These are phyloP conservation scores for Lagodon rhomboides DNA, from an alignment of 2,797 vertebrate genomes.

Conservation along the genomic window DNA sequence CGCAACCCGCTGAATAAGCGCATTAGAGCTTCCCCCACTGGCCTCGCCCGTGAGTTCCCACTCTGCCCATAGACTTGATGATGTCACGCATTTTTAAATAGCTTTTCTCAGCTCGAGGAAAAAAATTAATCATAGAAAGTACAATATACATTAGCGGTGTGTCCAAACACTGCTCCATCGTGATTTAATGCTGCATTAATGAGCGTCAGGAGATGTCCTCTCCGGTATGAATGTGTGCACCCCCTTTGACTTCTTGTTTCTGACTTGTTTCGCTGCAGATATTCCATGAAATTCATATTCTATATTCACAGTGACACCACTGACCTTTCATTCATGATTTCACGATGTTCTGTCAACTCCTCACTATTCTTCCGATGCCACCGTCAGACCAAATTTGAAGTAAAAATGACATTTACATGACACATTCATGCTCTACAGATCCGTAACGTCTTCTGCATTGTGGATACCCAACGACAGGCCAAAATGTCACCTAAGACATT, in stretches of 20 bases:
- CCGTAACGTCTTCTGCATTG: neutral
- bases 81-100: too few species aligned
- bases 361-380: neutral
- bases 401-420: constrained; percentile 5
- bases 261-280: too few species aligned
- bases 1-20: too few species aligned
- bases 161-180: neutral
- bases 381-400: neutral
- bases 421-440: neutral
- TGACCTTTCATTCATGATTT: constrained; percentile 19
- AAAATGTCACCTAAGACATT: neutral
- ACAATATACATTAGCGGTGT: too few species aligned
- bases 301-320: neutral
- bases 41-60: too few species aligned
- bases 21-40: too few species aligned
- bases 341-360: neutral
- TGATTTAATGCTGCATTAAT: neutral
- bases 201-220: neutral
- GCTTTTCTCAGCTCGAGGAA: too few species aligned
- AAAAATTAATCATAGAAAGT: too few species aligned
- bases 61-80: too few species aligned
- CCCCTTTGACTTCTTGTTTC: neutral
- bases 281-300: neutral
- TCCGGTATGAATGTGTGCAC: neutral
- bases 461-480: neutral